Percentiles rank a stretch among this genome's conserved stretches.
Evolutionary conservation across 2,113 vertebrate genomes (phyloP).

Genomic region (Phaetusa simplex): DNA sequence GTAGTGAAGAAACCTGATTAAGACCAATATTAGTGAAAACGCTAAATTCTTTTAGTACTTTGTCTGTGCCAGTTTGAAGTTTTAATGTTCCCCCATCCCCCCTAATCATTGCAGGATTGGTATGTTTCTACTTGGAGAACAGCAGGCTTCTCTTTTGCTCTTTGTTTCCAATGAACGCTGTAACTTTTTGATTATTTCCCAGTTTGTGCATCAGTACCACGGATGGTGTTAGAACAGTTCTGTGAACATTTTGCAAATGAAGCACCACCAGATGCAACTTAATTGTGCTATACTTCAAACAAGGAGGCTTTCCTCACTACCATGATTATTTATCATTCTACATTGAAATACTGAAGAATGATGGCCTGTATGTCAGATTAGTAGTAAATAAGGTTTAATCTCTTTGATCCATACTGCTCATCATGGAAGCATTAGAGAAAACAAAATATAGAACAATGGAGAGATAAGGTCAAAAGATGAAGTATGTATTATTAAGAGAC

Average conservation of each 20-base stretch:
- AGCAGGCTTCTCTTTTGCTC: not conserved
- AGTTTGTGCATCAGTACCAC: not conserved
- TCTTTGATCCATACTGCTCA: not conserved
- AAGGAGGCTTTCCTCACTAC: not conserved
- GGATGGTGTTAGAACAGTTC: not conserved
- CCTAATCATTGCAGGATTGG: not conserved
- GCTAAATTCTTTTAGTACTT: not conserved
- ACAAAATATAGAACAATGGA: not conserved
- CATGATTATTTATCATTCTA: not conserved
- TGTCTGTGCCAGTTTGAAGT: not conserved
- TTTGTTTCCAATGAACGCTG: not conserved
- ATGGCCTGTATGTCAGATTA: not conserved
- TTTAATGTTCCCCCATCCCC: not conserved
- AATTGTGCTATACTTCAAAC: not conserved
- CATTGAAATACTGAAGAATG: not conserved
- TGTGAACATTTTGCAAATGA: not conserved
- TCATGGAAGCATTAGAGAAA: not conserved
- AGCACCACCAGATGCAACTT: not conserved
- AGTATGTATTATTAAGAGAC: not conserved
- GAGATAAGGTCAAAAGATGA: not conserved
- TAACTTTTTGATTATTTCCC: not conserved
- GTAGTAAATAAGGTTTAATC: not conserved
- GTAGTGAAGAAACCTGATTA: not conserved
- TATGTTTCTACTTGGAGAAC: not conserved
- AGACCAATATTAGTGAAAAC: not conserved